These are phyloP conservation scores for Drosophila lowei DNA, from an alignment of 1,140 invertebrate species.

Conservation along the genomic window DNA sequence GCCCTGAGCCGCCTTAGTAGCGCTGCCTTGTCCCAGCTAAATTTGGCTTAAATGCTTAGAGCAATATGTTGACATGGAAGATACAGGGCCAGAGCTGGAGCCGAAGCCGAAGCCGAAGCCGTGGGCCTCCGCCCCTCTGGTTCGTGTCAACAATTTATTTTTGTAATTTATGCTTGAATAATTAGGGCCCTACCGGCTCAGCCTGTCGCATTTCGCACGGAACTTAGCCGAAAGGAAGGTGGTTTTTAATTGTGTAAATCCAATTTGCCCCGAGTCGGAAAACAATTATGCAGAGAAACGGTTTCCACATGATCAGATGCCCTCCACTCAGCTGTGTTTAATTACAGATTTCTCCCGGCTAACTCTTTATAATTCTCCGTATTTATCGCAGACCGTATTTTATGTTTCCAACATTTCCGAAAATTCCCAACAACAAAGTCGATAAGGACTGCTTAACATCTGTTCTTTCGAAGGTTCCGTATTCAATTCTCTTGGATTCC, in stretches of 20 bases:
- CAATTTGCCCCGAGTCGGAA: slow-evolving; percentile 6
- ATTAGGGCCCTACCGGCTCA: slow-evolving; percentile 27
- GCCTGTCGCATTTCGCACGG: slow-evolving; percentile 38
- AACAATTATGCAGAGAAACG: slow-evolving; percentile 37
- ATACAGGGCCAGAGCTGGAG: slow-evolving; percentile 19
- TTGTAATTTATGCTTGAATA: slow-evolving; percentile 58
- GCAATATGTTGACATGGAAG: slow-evolving; percentile 40
- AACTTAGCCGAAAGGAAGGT: slow-evolving; percentile 13
- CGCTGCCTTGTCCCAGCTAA: slow-evolving; percentile 16
- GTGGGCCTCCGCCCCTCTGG: not conserved
- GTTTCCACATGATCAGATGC: no score
- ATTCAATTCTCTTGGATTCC: no score
- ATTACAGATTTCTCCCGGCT: no score
- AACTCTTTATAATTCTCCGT: no score
- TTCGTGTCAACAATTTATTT: slow-evolving; percentile 49
- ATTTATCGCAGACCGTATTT: no score
- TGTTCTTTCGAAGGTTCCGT: no score
- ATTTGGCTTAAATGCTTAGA: slow-evolving; percentile 51
- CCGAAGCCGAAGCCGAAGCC: no score
- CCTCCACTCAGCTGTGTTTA: no score
- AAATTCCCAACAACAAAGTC: no score
- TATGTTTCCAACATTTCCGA: no score
- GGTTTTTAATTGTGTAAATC: slow-evolving; percentile 37
- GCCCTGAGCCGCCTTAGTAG: slow-evolving; percentile 28
- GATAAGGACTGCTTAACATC: no score